phyloP scores from a whole-genome alignment of 2,797 vertebrate genomes.

The Gadopsis marmoratus region DNA sequence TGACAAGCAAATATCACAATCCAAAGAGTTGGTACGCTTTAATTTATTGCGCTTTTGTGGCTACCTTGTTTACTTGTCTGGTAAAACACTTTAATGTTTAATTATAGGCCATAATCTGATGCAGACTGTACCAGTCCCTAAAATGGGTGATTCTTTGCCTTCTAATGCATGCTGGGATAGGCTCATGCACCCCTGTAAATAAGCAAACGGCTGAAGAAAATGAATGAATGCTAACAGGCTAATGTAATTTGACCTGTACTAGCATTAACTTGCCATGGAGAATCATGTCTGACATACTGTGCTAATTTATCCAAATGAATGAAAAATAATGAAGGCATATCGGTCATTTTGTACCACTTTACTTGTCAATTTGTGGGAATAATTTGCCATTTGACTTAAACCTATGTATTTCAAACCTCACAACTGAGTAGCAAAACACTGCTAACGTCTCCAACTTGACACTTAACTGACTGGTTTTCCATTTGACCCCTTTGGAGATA shows the following conservation, averaged over 20 bases:
- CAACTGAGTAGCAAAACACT: not conserved
- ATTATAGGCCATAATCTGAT: constrained; percentile 12
- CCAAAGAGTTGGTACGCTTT: not conserved
- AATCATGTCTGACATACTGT: not conserved
- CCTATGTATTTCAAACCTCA: not conserved
- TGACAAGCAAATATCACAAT: constrained; percentile 5
- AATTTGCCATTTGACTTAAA: not conserved
- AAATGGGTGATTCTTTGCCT: not conserved
- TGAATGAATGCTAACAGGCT: not conserved
- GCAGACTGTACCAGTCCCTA: not conserved
- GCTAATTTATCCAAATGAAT: not conserved
- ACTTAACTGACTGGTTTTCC: constrained; percentile 21
- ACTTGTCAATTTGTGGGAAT: not conserved
- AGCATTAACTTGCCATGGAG: not conserved
- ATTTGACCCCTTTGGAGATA: constrained; percentile 48
- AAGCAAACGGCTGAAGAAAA: not conserved
- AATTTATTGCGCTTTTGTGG: not conserved
- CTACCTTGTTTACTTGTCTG: not conserved
- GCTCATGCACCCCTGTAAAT: not conserved
- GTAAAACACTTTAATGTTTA: constrained; percentile 8
- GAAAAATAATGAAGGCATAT: not conserved
- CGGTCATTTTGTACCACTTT: not conserved
- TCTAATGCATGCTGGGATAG: constrained; percentile 7
- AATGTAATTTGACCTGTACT: not conserved
- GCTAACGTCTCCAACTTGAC: constrained; percentile 17